phyloP scores from a whole-genome alignment of 2,888 invertebrate genomes.

The Agrotis puta region DNA sequence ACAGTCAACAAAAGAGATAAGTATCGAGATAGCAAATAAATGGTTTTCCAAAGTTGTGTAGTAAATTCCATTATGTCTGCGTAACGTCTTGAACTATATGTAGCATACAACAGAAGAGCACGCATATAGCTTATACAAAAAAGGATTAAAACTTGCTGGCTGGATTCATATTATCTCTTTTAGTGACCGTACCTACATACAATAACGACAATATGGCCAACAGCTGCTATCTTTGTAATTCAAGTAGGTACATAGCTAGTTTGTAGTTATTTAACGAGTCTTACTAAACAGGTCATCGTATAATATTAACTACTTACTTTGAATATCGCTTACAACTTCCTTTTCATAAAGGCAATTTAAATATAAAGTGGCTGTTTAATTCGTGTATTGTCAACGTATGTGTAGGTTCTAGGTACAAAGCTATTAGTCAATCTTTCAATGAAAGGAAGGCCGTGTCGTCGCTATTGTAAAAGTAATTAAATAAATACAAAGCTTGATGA shows the following conservation, averaged over 20 bases:
- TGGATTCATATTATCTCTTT: too few relatives aligned
- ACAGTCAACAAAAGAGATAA: too few relatives aligned
- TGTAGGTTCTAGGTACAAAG: constrained; percentile 20
- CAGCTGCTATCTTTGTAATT: constrained; percentile 51
- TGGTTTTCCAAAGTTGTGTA: too few relatives aligned
- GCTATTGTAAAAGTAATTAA: constrained; percentile 6
- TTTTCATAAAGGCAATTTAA: constrained; percentile 60
- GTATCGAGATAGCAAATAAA: too few relatives aligned
- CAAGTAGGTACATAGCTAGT: constrained; percentile 18
- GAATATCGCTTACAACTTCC: constrained; percentile 62
- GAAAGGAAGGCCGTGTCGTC: constrained; percentile 11
- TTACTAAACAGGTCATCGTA: constrained; percentile 62
- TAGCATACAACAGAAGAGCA: too few relatives aligned
- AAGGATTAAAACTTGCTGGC: too few relatives aligned
- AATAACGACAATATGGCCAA: constrained; percentile 41
- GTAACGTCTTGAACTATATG: too few relatives aligned
- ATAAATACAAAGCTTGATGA: constrained; percentile 5
- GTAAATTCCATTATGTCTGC: too few relatives aligned
- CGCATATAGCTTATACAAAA: too few relatives aligned
- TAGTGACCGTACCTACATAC: constrained; percentile 1
- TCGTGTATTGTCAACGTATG: constrained; percentile 50
- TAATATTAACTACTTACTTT: constrained; percentile 56
- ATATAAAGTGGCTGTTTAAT: constrained; percentile 53
- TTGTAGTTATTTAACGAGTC: constrained; percentile 34
- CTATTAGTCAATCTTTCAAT: constrained; percentile 12